Base-by-base conservation (phyloP, 2,888 invertebrate genomes). In the Ophion costatus region DNA sequence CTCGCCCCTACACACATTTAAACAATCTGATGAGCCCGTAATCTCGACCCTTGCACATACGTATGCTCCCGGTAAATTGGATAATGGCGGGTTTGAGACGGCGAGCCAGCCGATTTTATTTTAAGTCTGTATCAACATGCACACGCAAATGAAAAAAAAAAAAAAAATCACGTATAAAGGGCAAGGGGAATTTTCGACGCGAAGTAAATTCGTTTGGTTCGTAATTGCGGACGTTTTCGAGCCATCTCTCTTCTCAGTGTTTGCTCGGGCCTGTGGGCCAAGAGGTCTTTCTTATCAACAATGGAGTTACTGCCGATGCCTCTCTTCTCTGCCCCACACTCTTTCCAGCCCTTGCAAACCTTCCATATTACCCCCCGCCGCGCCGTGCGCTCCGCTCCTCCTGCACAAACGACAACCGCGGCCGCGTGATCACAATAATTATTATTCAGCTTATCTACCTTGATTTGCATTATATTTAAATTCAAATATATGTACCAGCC, bases 391-490 rank as follows among this genome's bases (percentile, higher is more conserved):
- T 38, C 38, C 17, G 17, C 5, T 51, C 4, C 51, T 51, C 56
- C 33, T 61, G n/a, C 66, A 61, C 56, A 69, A 78, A 78, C 78
- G 78, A 61, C 51, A 56, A 66, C 45, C 71, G 51, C 77, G 69
- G n/a, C 29, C 74, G 61, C 59, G 64, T 82, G 78, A 85, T 82
- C 87, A 89, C 89, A 87, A 88, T 88, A 88, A 92, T 92, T 91
- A 92, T 92, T 92, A 92, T 93, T 92, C 91, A 90, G 91, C 91
- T 92, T 92, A 92, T 92, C 92, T 91, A 81, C 87, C 88, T 86
- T 88, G 90, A 91, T 92, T 92, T 92, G 91, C 92, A 92, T 92
- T 91, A 90, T 91, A 92, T 92, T 92, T 90, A 90, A 92, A 92
- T 92, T 91, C 90, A 90, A 91, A 91, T 82, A 84, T 84, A 80